Evolutionary conservation across 1,140 invertebrate species (phyloP), one percentile per base, ranked within the genome.

Genomic region (Mizuhopecten yessoensis): DNA sequence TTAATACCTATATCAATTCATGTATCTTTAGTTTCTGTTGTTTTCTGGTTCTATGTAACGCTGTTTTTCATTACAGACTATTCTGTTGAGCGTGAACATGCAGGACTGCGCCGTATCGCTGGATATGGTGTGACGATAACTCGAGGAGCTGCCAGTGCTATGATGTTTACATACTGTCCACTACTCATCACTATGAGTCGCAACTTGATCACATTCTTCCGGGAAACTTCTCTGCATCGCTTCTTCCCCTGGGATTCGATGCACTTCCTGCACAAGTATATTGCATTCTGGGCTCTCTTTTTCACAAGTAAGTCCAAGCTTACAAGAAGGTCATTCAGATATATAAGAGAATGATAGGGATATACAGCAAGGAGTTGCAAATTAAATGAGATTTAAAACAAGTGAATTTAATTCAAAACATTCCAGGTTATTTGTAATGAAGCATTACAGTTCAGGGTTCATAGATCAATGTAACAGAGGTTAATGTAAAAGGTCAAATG

Each of bases 261-360:
- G 93, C 99, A 99, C 39, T 98, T 99, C 95, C 99, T 99, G 95
- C 99, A 99, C 96, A 99, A 99, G 97, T 99, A 99, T 88, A 98
- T 99, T 0, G 99, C 99, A 0, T 98, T 98, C 92, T 99, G 99
- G 0, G 99, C 99, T 0, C 97, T 99, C 0, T 98, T 99, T 96
- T 99, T 99, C 96, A 97, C 97, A 89, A 91, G 97, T 97, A 93
- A 94, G 94, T 93, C 17, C 36, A n/a, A 42, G 89, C 13, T 34
- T 23, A 39, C 9, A 45, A 17, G 42, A 45, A 10, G 42, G 17
- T 13, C 10, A 45, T 45, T 45, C 13, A 87, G 7, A 20, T 87
- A 33, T 87, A n/a, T n/a, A n/a, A n/a, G 29, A 86, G 0, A 13
- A 86, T 86, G 29, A n/a, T 20, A 13, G 7, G 10, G 15, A 86